These are phyloP conservation scores for Daphoenositta chrysoptera DNA, from an alignment of 2,113 vertebrate species.

Conservation along the genomic window DNA sequence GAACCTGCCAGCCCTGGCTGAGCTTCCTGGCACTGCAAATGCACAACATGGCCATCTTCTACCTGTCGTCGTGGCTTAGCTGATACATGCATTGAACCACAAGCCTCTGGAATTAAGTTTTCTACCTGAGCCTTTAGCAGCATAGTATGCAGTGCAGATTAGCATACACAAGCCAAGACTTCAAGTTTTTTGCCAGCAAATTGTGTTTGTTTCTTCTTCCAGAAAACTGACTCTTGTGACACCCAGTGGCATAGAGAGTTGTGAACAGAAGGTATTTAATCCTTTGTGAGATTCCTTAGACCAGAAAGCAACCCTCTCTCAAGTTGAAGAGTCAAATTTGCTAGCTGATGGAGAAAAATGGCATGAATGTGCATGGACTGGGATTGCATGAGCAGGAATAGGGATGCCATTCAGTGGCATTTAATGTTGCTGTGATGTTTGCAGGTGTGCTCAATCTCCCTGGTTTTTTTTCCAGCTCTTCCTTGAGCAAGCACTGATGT, in stretches of 20 bases:
- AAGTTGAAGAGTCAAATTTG: background rate
- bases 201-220: background rate
- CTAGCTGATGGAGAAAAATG: background rate
- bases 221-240: background rate
- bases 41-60: background rate
- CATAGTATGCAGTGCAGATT: background rate
- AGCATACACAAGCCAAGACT: background rate
- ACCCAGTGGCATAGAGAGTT: background rate
- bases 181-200: background rate
- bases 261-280: background rate
- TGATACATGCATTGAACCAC: accelerated
- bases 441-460: background rate
- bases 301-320: background rate
- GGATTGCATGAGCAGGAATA: background rate
- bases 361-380: background rate
- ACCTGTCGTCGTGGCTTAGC: background rate
- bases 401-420: background rate
- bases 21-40: background rate
- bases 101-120: background rate
- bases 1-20: background rate
- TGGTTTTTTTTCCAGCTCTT: background rate
- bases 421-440: background rate
- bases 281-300: background rate
- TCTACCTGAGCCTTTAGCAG: background rate
- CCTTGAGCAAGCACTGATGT: background rate